Conservation (phyloP, 2,113 vertebrate species). For the Lagenorhynchus albirostris region DNA sequence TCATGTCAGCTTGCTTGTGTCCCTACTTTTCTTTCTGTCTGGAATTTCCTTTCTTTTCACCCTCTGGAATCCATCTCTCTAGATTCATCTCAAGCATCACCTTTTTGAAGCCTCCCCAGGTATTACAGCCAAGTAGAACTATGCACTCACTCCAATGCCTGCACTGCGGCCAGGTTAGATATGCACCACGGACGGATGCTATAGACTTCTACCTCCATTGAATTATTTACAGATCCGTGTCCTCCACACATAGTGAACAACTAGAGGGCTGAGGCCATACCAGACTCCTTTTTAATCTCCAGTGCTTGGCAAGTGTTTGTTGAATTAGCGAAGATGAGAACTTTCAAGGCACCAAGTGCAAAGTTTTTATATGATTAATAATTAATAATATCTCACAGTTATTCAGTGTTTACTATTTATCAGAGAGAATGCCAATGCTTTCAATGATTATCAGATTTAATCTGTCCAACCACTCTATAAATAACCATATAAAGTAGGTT, state of each 20-base stretch:
- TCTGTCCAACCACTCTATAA: neutral
- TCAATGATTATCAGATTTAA: neutral
- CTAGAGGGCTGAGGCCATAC: neutral
- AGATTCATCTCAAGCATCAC: neutral
- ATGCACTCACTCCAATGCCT: neutral
- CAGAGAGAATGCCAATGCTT: neutral
- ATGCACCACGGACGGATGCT: accelerated
- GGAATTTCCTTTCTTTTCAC: neutral
- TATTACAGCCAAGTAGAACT: neutral
- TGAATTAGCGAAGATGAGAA: neutral
- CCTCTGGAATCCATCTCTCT: neutral
- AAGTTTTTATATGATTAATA: neutral
- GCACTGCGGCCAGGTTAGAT: neutral
- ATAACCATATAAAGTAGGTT: neutral
- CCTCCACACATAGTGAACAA: neutral
- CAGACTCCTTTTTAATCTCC: neutral
- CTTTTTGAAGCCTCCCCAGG: neutral
- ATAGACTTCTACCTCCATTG: neutral
- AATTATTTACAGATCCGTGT: neutral
- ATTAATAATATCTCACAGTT: neutral
- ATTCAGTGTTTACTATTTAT: neutral
- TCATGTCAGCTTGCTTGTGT: neutral
- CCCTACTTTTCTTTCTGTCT: neutral
- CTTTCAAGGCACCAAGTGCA: neutral
- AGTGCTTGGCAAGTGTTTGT: neutral